Conservation (phyloP, 2,888 invertebrate species). For the Oscheius sp. region DNA sequence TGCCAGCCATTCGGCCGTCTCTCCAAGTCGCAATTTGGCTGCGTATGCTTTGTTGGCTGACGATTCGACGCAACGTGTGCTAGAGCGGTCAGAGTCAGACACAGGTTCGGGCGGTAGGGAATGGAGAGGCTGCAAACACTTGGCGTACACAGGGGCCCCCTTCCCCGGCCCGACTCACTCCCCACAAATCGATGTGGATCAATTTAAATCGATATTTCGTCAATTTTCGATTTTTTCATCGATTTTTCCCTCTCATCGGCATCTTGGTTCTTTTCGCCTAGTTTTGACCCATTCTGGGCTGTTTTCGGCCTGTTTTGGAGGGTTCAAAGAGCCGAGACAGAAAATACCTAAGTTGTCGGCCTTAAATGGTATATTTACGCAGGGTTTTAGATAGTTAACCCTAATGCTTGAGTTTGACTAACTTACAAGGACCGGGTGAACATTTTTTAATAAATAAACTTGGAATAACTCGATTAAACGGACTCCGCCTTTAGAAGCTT, state of each 20-base stretch:
- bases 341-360: too few species aligned
- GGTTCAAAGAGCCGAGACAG: too few species aligned
- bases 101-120: slow-evolving; percentile 6
- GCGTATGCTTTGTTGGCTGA: slow-evolving; percentile 36
- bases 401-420: too few species aligned
- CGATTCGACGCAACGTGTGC: slow-evolving; percentile 27
- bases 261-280: too few species aligned
- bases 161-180: slow-evolving; percentile 9
- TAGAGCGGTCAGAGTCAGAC: slow-evolving; percentile 24
- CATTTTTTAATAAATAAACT: too few species aligned
- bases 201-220: slow-evolving; percentile 37
- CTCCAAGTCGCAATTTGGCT: slow-evolving; percentile 14
- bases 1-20: slow-evolving; percentile 9
- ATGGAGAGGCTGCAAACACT: slow-evolving; percentile 20
- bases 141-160: slow-evolving; percentile 27
- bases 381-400: too few species aligned
- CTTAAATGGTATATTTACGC: too few species aligned
- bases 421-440: too few species aligned
- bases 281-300: too few species aligned
- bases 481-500: too few species aligned
- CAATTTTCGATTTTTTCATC: slow-evolving; percentile 36
- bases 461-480: too few species aligned
- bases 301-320: too few species aligned
- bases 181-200: slow-evolving; percentile 36
- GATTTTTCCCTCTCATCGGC: slow-evolving; percentile 21